Percentiles rank a stretch among this genome's conserved stretches.
phyloP scores from a whole-genome alignment of 2,888 invertebrate genomes.

The Amiota mariae region DNA sequence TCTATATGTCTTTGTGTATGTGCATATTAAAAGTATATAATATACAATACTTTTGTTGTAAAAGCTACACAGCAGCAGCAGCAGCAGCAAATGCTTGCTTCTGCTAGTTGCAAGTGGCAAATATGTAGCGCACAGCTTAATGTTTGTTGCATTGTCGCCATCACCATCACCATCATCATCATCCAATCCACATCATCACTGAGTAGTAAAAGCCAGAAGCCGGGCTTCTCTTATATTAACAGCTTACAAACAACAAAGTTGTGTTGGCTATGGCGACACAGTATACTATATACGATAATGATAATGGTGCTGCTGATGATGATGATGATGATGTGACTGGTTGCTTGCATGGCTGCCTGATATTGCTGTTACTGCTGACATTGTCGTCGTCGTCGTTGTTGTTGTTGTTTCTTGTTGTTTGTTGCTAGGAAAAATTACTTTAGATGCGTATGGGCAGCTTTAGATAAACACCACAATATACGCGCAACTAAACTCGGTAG shows the following conservation, averaged over 20 bases:
- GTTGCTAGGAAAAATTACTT: conserved; percentile 35
- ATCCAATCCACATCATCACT: conserved; percentile 12
- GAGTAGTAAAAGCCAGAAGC: conserved; percentile 34
- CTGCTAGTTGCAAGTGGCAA: conserved; percentile 59
- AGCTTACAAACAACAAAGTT: not conserved
- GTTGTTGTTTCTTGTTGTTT: conserved; percentile 53
- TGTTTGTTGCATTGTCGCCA: conserved; percentile 47
- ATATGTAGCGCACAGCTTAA: conserved; percentile 35
- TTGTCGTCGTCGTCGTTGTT: conserved; percentile 16
- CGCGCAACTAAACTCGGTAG: no score
- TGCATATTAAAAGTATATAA: conserved; percentile 42
- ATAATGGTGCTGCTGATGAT: not conserved
- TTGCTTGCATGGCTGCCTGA: no score
- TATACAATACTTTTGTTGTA: conserved; percentile 21
- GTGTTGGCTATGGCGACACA: not conserved
- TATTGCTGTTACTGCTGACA: conserved; percentile 41
- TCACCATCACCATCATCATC: conserved; percentile 37
- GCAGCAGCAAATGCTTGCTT: conserved; percentile 26
- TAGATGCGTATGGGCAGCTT: conserved; percentile 14
- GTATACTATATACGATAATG: not conserved
- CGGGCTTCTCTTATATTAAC: conserved; percentile 1
- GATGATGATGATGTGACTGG: conserved; percentile 25
- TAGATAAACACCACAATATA: not conserved
- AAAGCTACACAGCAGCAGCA: not conserved
- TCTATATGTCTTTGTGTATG: conserved; percentile 47